Conservation (phyloP, 2,797 vertebrate species). For the Nannoperca australis region DNA sequence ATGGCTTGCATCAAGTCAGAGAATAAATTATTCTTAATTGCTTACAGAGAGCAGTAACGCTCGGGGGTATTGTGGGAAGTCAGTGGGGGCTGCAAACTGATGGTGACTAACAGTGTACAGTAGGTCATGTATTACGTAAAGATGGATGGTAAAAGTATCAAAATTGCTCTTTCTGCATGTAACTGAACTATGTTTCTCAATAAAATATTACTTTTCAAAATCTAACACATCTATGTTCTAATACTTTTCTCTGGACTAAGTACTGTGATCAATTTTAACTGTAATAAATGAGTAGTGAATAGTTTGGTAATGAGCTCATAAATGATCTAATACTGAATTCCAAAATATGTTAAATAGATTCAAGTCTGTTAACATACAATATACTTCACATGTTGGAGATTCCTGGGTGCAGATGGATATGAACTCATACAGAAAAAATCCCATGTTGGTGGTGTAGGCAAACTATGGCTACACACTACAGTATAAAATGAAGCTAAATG, state of each 20-base stretch:
- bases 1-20: slow-evolving; percentile 73
- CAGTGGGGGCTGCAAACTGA: slow-evolving; percentile 27
- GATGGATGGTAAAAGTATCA: slow-evolving; percentile 10
- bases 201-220: not conserved
- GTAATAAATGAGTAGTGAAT: not conserved
- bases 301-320: too few species aligned
- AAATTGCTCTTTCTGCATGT: not conserved
- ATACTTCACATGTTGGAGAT: too few species aligned
- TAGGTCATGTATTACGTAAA: slow-evolving; percentile 42
- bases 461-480: not conserved
- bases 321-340: too few species aligned
- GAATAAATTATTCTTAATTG: slow-evolving; percentile 80
- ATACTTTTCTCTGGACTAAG: not conserved
- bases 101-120: slow-evolving; percentile 22
- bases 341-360: too few species aligned
- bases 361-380: too few species aligned
- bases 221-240: not conserved
- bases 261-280: not conserved
- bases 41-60: slow-evolving; percentile 66
- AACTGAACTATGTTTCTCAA: not conserved
- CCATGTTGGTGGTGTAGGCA: not conserved
- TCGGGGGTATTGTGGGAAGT: slow-evolving; percentile 50
- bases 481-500: not conserved
- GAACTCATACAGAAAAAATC: not conserved
- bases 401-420: not conserved